Evolutionary conservation across 2,888 invertebrate species (phyloP).

Genomic region (Brenthis daphne): DNA sequence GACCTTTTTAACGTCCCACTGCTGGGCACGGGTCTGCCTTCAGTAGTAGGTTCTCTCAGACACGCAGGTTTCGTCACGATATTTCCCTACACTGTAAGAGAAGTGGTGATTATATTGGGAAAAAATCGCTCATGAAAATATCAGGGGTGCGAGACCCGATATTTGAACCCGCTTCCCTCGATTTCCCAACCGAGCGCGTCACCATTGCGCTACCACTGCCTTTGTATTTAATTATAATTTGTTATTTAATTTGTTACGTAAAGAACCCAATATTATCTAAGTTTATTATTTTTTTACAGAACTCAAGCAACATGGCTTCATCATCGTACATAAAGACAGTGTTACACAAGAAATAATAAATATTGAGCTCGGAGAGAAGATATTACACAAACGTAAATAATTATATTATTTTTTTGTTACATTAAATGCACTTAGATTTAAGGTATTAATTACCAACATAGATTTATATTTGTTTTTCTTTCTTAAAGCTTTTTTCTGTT

Average conservation of each 20-base stretch:
- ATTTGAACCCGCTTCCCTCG: too few species aligned
- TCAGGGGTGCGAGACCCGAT: too few species aligned
- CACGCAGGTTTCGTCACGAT: not conserved
- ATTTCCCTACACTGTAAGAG: too few species aligned
- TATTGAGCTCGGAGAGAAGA: constrained; percentile 54
- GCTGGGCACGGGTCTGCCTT: too few species aligned
- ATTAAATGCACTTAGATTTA: not conserved
- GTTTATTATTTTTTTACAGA: constrained; percentile 53
- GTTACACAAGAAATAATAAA: constrained; percentile 58
- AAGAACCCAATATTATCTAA: not conserved
- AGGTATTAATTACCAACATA: not conserved
- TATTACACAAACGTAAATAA: constrained; percentile 10
- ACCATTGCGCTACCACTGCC: too few species aligned
- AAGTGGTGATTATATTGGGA: too few species aligned
- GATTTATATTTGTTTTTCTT: not conserved
- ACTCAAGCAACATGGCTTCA: constrained; percentile 63
- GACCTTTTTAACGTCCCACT: too few species aligned
- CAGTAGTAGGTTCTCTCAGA: not conserved
- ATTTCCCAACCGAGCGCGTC: too few species aligned
- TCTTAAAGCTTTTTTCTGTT: not conserved
- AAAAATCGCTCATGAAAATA: too few species aligned
- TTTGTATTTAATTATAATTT: too few species aligned
- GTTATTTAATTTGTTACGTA: not conserved
- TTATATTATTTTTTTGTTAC: not conserved
- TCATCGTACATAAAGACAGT: constrained; percentile 55